Percentiles rank a stretch among this genome's conserved stretches.
Conservation (phyloP, 2,797 vertebrate genomes). For the Catharus ustulatus region DNA sequence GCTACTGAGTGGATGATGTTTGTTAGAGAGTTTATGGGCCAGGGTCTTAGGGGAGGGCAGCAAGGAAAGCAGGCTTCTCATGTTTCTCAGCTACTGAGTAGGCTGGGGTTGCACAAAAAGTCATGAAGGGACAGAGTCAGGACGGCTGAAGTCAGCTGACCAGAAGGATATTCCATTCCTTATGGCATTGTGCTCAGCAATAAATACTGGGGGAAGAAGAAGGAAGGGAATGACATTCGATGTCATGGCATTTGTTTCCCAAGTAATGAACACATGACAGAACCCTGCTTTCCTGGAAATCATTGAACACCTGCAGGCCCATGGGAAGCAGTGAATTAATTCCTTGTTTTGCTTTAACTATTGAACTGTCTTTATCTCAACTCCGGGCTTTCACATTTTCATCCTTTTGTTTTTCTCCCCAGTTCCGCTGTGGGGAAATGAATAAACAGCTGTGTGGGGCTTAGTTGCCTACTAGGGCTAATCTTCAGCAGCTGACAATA, state of each 20-base stretch:
- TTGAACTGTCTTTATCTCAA: not conserved
- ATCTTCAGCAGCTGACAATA: not conserved
- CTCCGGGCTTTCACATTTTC: rapidly evolving
- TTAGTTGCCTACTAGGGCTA: not conserved
- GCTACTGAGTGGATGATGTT: not conserved
- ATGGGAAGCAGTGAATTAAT: not conserved
- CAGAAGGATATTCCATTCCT: not conserved
- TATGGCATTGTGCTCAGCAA: not conserved
- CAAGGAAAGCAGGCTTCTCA: not conserved
- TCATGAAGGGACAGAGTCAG: not conserved
- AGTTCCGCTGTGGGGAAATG: rapidly evolving
- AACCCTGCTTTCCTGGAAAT: not conserved
- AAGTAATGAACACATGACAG: rapidly evolving
- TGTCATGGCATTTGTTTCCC: rapidly evolving
- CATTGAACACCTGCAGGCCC: not conserved
- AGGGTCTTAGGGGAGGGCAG: not conserved
- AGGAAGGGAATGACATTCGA: rapidly evolving
- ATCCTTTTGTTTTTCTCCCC: not conserved
- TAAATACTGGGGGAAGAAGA: not conserved
- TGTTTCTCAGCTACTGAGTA: not conserved
- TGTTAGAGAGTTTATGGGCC: not conserved
- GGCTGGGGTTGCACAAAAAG: not conserved
- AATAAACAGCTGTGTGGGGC: not conserved
- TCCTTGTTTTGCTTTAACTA: not conserved
- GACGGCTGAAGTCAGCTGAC: not conserved